Conservation (phyloP, 2,888 invertebrate species). For the Lampropteryx suffumata region DNA sequence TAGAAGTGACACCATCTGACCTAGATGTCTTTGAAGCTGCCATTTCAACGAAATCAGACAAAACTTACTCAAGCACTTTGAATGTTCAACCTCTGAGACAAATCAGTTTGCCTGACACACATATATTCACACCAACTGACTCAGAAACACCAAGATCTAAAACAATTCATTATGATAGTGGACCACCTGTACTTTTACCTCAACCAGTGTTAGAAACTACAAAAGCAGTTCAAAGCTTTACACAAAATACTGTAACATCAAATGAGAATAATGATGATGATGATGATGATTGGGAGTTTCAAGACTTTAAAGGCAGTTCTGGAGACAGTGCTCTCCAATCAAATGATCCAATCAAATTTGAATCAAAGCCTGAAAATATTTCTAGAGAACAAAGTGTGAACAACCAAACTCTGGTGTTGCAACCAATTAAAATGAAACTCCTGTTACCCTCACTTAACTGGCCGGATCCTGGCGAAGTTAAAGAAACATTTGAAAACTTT, state of each 20-base stretch:
- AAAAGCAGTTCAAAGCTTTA: constrained; percentile 34
- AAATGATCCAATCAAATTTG: constrained; percentile 30
- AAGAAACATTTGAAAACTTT: constrained; percentile 72
- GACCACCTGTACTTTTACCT: constrained; percentile 55
- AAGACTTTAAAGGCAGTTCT: constrained; percentile 68
- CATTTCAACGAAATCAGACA: constrained; percentile 56
- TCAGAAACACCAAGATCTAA: constrained; percentile 78
- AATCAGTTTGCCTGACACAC: constrained; percentile 77
- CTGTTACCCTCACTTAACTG: constrained; percentile 73
- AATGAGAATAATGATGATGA: constrained; percentile 45
- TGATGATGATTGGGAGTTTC: constrained; percentile 73
- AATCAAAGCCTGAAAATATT: constrained; percentile 29
- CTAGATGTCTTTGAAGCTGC: constrained; percentile 63
- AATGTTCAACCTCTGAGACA: constrained; percentile 72
- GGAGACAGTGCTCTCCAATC: constrained; percentile 44
- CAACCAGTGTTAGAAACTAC: constrained; percentile 42
- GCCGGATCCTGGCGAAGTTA: constrained; percentile 78
- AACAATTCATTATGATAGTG: constrained; percentile 73
- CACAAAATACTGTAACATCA: constrained; percentile 28
- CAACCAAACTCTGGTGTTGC: constrained; percentile 62
- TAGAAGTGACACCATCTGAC: constrained; percentile 55
- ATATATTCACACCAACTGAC: constrained; percentile 78
- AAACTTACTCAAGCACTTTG: constrained; percentile 66
- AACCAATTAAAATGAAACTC: constrained; percentile 72
- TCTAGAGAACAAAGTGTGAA: constrained; percentile 41